phyloP scores from a whole-genome alignment of 2,113 vertebrate genomes.

The Cyprinus carpio region DNA sequence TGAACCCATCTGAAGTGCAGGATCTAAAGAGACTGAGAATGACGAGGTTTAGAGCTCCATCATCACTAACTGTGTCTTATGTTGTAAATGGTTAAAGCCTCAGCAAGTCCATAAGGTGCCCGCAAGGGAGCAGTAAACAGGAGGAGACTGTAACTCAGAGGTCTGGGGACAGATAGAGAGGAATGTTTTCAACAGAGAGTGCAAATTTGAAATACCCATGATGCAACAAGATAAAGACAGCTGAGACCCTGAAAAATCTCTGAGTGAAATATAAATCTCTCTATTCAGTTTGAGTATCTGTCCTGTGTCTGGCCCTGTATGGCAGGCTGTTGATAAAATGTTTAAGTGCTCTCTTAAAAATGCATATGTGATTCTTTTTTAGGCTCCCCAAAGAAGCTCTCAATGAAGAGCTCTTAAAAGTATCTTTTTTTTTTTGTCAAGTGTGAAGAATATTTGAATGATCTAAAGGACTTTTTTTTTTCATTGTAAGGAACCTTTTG shows the following conservation, averaged over 20 bases:
- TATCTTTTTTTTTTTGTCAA: no score
- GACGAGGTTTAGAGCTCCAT: constrained; percentile 35
- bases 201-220: background rate
- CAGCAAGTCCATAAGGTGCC: constrained; percentile 19
- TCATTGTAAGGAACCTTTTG: no score
- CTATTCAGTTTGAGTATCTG: background rate
- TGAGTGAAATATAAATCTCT: constrained; percentile 1
- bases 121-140: constrained; percentile 31
- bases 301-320: background rate
- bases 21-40: constrained; percentile 30
- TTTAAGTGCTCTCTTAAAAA: background rate
- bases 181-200: constrained; percentile 5
- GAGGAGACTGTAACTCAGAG: constrained; percentile 18
- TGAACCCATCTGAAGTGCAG: constrained; percentile 23
- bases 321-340: background rate
- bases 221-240: constrained; percentile 3
- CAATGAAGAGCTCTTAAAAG: no score
- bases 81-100: background rate
- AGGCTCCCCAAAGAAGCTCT: no score
- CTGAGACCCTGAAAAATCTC: background rate
- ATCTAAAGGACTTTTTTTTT: no score
- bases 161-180: background rate
- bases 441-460: no score
- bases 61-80: constrained; percentile 36
- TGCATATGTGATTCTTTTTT: no score